A percentile compares a stretch with the other conserved stretches of the same genome.
Conservation (phyloP, 2,797 vertebrate genomes). For the Poecile montanus region DNA sequence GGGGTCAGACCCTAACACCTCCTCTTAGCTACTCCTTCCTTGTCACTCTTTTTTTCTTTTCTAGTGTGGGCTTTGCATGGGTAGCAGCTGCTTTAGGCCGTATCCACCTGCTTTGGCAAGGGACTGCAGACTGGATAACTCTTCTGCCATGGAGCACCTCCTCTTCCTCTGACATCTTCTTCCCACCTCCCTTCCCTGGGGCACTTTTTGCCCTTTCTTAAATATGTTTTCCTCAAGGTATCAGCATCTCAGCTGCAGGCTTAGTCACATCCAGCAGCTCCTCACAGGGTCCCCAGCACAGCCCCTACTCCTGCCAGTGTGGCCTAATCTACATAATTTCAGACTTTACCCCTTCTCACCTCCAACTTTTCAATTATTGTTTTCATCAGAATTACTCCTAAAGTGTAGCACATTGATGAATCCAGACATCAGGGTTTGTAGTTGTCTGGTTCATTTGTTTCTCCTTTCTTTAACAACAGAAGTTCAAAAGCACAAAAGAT, state of each 20-base stretch:
- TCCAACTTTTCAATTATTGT: not conserved
- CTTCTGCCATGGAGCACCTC: not conserved
- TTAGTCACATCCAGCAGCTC: not conserved
- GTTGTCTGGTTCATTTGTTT: not conserved
- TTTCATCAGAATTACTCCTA: not conserved
- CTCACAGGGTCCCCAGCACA: not conserved
- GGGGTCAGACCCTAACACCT: not conserved
- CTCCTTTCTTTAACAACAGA: not conserved
- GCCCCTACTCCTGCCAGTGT: accelerated
- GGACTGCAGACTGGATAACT: not conserved
- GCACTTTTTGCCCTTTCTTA: not conserved
- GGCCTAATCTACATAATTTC: not conserved
- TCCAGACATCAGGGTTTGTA: not conserved
- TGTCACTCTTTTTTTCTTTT: not conserved
- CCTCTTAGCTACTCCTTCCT: not conserved
- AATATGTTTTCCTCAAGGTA: not conserved
- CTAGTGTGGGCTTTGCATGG: not conserved
- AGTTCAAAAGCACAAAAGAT: not conserved
- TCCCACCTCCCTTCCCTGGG: not conserved
- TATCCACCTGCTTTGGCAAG: not conserved
- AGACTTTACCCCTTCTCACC: not conserved
- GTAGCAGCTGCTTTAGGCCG: not conserved
- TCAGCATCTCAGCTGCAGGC: accelerated
- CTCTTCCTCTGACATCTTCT: not conserved
- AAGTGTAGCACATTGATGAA: not conserved